A percentile compares a stretch with the other conserved stretches of the same genome.
Evolutionary conservation across 2,113 vertebrate species (phyloP).

Genomic region (Sylvicapra grimmia): DNA sequence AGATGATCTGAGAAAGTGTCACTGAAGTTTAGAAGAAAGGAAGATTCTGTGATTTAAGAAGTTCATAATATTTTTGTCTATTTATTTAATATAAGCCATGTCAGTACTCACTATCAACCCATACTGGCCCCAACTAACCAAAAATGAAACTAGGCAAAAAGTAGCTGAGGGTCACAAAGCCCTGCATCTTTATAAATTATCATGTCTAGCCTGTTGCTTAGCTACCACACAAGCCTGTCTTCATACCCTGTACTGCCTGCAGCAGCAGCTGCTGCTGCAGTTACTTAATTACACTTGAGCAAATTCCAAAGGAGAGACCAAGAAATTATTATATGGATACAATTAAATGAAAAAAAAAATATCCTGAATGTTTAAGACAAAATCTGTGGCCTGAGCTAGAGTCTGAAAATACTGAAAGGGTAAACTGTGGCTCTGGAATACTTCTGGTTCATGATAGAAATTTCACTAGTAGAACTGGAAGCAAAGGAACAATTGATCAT

Average conservation of each 20-base stretch:
- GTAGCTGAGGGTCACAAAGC: conserved; percentile 24
- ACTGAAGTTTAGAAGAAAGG: conserved; percentile 16
- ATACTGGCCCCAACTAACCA: neutral
- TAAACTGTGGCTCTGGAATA: neutral
- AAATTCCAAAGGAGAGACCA: conserved; percentile 45
- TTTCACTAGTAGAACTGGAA: neutral
- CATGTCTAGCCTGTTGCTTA: conserved; percentile 47
- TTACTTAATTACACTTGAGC: conserved; percentile 39
- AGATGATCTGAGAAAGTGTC: neutral
- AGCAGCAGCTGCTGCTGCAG: conserved; percentile 31
- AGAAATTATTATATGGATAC: conserved; percentile 12
- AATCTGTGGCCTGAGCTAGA: neutral
- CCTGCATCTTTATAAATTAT: conserved; percentile 49
- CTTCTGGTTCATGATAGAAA: neutral
- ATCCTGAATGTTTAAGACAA: neutral
- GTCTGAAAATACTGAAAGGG: neutral
- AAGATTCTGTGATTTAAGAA: conserved; percentile 32
- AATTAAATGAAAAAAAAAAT: conserved; percentile 7
- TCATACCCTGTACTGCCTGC: neutral
- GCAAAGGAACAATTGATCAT: conserved; percentile 4
- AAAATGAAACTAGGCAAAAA: conserved; percentile 37
- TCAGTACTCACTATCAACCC: neutral
- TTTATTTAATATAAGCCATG: neutral
- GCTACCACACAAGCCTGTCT: conserved; percentile 50
- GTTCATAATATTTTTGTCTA: neutral